Evolutionary conservation across 2,797 vertebrate species (phyloP), one percentile per base, ranked within the genome.

Genomic region (Erethizon dorsatum): DNA sequence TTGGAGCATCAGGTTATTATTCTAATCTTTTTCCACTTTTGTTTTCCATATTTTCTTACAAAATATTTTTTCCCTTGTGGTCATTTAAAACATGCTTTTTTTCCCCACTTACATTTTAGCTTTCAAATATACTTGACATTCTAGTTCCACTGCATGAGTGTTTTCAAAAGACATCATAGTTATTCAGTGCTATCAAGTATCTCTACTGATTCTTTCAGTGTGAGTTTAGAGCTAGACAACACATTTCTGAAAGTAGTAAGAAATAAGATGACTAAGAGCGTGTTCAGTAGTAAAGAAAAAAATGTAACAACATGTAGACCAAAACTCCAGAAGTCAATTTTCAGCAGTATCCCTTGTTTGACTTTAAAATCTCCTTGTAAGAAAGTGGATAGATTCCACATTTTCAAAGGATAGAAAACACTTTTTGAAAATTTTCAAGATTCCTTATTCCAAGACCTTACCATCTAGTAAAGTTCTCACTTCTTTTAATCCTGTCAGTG

Each of bases 141-240:
- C 47, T 75, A 59, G 28, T 83, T 83, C n/a, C 92, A 31, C 18
- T 24, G 37, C 78, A 80, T 65, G 93, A 83, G 88, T 77, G 80
- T 88, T 97, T 96, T 96, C 83, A 92, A 90, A 90, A 94, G 93
- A 47, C 4, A 92, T 75, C 54, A 57, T 31, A 73, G 26, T 8
- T 91, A 2, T 89, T 91, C n/a, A 82, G 2, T 33, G 4, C 4
- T 45, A 88, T 37, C n/a, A 41, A n/a, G 11, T 41, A 73, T 69
- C 12, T 73, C 54, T 90, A 50, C 67, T 59, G 18, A 41, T 88
- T 83, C 28, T 93, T 84, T 85, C 65, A 87, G 33, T 73, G n/a
- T 86, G 78, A 95, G 69, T 88, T 71, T 71, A 88, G 86, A 97
- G 79, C 52, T 91, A 71, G 33, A 69, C 85, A 85, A 79, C 45